Base-by-base conservation (phyloP, 2,888 invertebrate genomes). In the Epinotia nisella region DNA sequence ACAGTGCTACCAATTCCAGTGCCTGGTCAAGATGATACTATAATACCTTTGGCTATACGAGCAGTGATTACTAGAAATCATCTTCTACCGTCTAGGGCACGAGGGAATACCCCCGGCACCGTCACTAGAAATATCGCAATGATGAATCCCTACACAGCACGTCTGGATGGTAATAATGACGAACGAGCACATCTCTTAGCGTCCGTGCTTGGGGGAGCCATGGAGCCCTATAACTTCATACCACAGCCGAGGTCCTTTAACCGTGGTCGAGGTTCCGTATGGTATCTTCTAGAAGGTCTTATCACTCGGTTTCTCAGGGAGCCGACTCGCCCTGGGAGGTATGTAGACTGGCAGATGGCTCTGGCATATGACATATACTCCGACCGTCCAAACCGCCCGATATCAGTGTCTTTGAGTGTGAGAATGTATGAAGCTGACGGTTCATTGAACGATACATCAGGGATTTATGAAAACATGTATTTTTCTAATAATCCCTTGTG, bases 401-500 rank as follows among this genome's bases (percentile, higher is more conserved):
- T 69, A 21, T 62, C 73, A 11, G 53, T 73, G 1, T 41, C 62
- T 17, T n/a, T 73, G 41, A 69, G 51, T 29, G 73, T 69, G 3
- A 59, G 73, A n/a, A 73, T 68, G 73, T 62, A 73, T 21, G 68
- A 68, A 19, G 24, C 51, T 0, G 64, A 73, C 17, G 73, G 73
- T 1, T 59, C 51, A 0, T 13, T 73, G 10, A 51, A 68, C 24
- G 58, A 45, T 24, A 59, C 68, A 0, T 35, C 39, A 0, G 58
- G 62, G 17, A 21, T 41, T 1, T 73, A 41, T 19, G 73, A 73
- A 51, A 64, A 68, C 53, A 49, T 73, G 68, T 73, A 53, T 45
- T 73, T 73, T 53, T 73, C 73, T 29, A 73, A 73, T 53, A 73
- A 73, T 64, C 69, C 73, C 17, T 17, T 58, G 49, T 72, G 72